These are phyloP conservation scores for Hippocampus barbouri DNA, from an alignment of 2,113 vertebrate species.

Conservation along the genomic window DNA sequence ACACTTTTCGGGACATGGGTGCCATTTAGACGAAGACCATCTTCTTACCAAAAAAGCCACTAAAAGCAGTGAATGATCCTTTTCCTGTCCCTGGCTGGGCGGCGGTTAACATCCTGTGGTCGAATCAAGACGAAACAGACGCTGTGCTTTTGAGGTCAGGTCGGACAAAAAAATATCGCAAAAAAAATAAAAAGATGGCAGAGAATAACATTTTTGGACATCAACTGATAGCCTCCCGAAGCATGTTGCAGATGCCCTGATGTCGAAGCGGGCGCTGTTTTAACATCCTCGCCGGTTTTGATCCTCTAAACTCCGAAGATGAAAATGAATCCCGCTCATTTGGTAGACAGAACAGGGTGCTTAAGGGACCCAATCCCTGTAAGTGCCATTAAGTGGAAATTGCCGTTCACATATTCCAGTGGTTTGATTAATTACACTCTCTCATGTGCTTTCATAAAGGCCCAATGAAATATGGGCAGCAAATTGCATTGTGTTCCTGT, in stretches of 20 bases:
- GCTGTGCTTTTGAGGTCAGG: slow-evolving; percentile 62
- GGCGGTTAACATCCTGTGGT: slow-evolving; percentile 64
- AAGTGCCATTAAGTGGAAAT: slow-evolving; percentile 80
- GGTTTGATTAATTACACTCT: slow-evolving; percentile 79
- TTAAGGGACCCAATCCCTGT: slow-evolving; percentile 79
- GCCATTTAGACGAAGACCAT: slow-evolving; percentile 73
- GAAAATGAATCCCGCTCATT: slow-evolving; percentile 75
- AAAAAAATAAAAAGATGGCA: slow-evolving; percentile 38
- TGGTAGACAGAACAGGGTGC: slow-evolving; percentile 72
- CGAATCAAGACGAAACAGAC: slow-evolving; percentile 47
- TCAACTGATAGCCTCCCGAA: background rate
- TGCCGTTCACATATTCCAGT: slow-evolving; percentile 79
- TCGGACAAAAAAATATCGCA: slow-evolving; percentile 43
- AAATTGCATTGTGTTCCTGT: slow-evolving; percentile 76
- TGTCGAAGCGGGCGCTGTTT: slow-evolving; percentile 64
- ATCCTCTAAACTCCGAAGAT: slow-evolving; percentile 71
- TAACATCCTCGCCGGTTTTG: slow-evolving; percentile 69
- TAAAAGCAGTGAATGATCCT: slow-evolving; percentile 74
- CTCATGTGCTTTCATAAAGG: slow-evolving; percentile 74
- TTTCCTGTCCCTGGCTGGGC: slow-evolving; percentile 61
- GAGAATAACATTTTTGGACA: slow-evolving; percentile 3
- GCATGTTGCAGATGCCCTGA: slow-evolving; percentile 37
- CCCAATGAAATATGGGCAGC: slow-evolving; percentile 75
- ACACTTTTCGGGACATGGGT: slow-evolving; percentile 76
- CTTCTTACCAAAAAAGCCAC: slow-evolving; percentile 68